These are phyloP conservation scores for Phrynosoma blainvillii DNA, from an alignment of 2,113 vertebrate species.

Conservation along the genomic window DNA sequence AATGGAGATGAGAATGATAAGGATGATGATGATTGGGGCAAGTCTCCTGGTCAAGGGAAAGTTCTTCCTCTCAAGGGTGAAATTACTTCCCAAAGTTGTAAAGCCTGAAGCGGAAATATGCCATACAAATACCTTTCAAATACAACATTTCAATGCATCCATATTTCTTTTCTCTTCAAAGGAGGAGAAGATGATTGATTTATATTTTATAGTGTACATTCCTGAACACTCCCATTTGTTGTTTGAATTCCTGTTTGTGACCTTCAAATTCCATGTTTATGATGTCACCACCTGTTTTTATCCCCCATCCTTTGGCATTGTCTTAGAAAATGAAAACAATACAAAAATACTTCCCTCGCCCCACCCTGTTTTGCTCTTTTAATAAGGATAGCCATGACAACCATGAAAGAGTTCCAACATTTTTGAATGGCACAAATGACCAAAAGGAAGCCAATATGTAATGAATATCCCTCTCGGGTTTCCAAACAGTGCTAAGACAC, in stretches of 20 bases:
- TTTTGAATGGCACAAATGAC: conserved; percentile 15
- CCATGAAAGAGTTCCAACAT: neutral
- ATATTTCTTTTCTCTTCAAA: conserved; percentile 47
- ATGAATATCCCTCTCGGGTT: conserved; percentile 14
- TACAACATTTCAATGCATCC: conserved; percentile 36
- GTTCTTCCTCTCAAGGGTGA: conserved; percentile 31
- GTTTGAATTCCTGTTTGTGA: conserved; percentile 73
- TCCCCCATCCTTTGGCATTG: conserved; percentile 59
- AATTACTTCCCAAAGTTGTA: conserved; percentile 20
- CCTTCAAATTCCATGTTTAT: conserved; percentile 66
- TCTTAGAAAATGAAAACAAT: conserved; percentile 70
- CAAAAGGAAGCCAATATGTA: neutral
- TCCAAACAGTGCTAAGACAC: conserved; percentile 21
- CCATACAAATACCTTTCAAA: conserved; percentile 30
- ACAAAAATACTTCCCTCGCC: conserved; percentile 56
- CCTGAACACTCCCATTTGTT: conserved; percentile 68
- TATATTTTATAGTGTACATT: conserved; percentile 65
- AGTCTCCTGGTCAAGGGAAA: neutral
- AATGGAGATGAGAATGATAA: neutral
- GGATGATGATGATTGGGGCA: neutral
- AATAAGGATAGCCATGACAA: conserved; percentile 29
- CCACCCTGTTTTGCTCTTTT: conserved; percentile 58
- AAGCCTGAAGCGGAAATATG: conserved; percentile 29
- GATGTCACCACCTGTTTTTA: conserved; percentile 66
- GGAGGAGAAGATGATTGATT: conserved; percentile 53